A percentile compares a stretch with the other conserved stretches of the same genome.
Conservation (phyloP, 92 coral and sea anemone species). For the Zoanthus sociatus region DNA sequence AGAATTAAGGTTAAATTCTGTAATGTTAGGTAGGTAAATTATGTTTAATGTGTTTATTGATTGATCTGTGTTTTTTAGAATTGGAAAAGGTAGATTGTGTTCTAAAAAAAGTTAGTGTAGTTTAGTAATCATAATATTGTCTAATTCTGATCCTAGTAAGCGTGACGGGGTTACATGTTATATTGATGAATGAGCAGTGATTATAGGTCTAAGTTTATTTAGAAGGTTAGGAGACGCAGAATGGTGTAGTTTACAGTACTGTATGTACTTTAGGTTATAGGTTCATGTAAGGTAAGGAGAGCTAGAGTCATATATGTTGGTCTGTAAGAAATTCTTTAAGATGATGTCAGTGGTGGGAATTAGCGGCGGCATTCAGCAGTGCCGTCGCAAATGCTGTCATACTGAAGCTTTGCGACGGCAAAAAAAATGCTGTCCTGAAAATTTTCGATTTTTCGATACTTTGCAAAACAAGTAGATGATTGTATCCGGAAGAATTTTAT, state of each 20-base stretch:
- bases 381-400: too few species aligned
- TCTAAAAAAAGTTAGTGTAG: too few species aligned
- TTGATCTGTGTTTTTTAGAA: constrained; percentile 48
- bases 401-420: too few species aligned
- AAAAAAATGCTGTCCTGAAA: too few species aligned
- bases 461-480: too few species aligned
- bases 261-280: not conserved
- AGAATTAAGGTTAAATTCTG: not conserved
- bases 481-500: too few species aligned
- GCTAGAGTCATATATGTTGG: too few species aligned
- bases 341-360: too few species aligned
- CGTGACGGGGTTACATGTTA: constrained; percentile 53
- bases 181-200: constrained; percentile 57
- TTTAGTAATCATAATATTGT: constrained; percentile 31
- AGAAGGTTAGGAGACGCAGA: not conserved
- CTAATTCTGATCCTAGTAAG: constrained; percentile 41
- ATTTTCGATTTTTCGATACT: too few species aligned
- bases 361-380: too few species aligned
- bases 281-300: not conserved
- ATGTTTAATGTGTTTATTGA: not conserved
- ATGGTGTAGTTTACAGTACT: not conserved
- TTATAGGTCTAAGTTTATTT: constrained; percentile 27
- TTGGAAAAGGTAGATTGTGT: constrained; percentile 36
- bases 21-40: too few species aligned
- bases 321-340: too few species aligned